Percentiles rank a stretch among this genome's conserved stretches.
phyloP scores from a whole-genome alignment of 2,113 vertebrate genomes.

The Sialia sialis region DNA sequence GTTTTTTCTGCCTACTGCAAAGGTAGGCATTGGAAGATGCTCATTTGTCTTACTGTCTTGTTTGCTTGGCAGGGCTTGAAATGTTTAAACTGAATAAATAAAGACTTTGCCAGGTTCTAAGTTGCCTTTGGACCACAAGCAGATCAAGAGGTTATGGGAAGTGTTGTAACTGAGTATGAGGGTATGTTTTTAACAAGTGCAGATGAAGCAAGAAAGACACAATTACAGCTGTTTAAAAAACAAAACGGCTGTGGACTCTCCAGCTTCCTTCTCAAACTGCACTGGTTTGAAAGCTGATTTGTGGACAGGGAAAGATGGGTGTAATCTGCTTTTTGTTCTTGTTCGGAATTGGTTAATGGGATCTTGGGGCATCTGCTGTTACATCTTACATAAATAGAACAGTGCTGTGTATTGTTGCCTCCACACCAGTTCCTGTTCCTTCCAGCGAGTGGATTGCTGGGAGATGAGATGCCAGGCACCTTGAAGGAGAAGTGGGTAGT shows the following conservation, averaged over 20 bases:
- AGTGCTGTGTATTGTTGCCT: background rate
- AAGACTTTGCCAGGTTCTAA: background rate
- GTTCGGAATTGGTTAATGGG: background rate
- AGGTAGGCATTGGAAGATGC: background rate
- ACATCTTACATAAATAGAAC: fast-evolving
- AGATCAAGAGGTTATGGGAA: background rate
- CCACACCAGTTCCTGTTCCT: fast-evolving
- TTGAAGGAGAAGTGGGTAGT: fast-evolving
- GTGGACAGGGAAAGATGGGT: background rate
- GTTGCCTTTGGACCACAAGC: background rate
- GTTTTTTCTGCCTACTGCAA: background rate
- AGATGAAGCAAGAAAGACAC: background rate
- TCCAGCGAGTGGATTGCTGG: background rate
- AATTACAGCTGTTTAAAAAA: background rate
- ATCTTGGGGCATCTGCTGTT: fast-evolving
- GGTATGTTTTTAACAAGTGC: background rate
- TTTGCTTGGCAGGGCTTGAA: background rate
- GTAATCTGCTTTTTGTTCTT: background rate
- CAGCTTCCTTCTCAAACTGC: fast-evolving
- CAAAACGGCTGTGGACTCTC: background rate
- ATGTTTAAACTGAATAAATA: background rate
- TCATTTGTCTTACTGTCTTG: background rate
- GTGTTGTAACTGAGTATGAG: background rate
- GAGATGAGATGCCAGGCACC: background rate
- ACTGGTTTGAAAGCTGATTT: background rate